Evolutionary conservation across 2,113 vertebrate genomes (phyloP), one percentile per base, ranked within the genome.

Genomic region (Dascyllus trimaculatus): DNA sequence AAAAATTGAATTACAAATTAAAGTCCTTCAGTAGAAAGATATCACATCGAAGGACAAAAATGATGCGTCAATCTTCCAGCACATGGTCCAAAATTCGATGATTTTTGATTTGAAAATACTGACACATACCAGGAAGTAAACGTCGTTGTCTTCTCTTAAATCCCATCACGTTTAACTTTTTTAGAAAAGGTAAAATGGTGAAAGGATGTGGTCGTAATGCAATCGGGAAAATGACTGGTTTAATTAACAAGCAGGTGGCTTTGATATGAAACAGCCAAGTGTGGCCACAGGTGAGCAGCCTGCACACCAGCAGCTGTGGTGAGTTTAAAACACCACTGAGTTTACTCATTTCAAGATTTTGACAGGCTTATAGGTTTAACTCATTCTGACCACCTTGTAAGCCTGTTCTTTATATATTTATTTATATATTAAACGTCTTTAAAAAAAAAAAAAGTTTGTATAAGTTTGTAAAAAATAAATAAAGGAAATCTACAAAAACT

Each of bases 121-220:
- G 3, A 24, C 24, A 64, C 32, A 4, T 46, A 91, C 92, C 86
- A 89, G 79, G 38, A 70, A 69, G 26, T 52, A 69, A 59, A 40
- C 40, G 68, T 17, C 69, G 86, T 19, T 59, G 46, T 77, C 81
- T 72, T 69, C 67, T 82, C 40, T 78, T 75, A n/a, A 52, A 29
- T 54, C 79, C 63, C 90, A 92, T 92, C 54, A 57, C 35, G 67
- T 81, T 19, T 74, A 58, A 60, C 26, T 67, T 21, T 14, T 66
- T 15, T n/a, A 5, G 22, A 52, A 9, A 8, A 35, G 32, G 35
- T 29, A 1, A 80, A 45, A 60, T 1, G 21, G 22, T 2, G 18
- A 32, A 59, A 22, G 40, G 5, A 49, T 21, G 26, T 26, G 24
- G 21, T 25, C 17, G 9, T 19, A 18, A 19, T 35, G 25, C 3